Percentiles rank a stretch among this genome's conserved stretches.
These are phyloP conservation scores for Hypercompe scribonia DNA, from an alignment of 2,888 invertebrate species.

Conservation along the genomic window DNA sequence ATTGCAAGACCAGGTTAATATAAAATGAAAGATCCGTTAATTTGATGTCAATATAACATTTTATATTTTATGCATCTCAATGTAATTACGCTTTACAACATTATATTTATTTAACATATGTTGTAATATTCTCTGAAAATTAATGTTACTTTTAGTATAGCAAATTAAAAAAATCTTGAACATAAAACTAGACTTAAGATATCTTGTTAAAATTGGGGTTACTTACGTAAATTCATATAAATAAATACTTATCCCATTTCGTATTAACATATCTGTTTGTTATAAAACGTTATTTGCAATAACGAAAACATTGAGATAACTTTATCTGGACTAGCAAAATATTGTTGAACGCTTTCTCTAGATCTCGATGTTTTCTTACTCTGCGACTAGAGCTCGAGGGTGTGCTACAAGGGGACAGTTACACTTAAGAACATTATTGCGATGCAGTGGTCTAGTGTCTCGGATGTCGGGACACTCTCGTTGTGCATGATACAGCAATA, in stretches of 20 bases:
- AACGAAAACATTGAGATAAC: conserved; percentile 26
- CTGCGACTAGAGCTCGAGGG: conserved; percentile 47
- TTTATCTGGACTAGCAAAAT: conserved; percentile 39
- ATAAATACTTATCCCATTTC: conserved; percentile 13
- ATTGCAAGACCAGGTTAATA: not conserved
- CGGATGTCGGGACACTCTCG: conserved; percentile 58
- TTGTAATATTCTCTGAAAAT: not conserved
- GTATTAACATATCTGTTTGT: conserved; percentile 12
- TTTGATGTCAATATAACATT: not conserved
- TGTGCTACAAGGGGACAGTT: conserved; percentile 59
- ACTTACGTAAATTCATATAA: not conserved
- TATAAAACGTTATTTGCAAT: conserved; percentile 19
- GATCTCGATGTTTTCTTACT: conserved; percentile 40
- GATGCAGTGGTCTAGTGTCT: conserved; percentile 60
- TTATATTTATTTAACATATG: not conserved
- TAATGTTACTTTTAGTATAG: not conserved
- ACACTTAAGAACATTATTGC: conserved; percentile 74
- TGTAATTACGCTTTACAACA: not conserved
- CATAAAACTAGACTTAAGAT: not conserved
- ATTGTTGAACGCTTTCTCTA: conserved; percentile 27
- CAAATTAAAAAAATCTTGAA: not conserved
- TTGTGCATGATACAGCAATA: conserved; percentile 69
- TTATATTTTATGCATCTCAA: not conserved
- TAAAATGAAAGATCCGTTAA: not conserved
- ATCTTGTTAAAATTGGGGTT: conserved; percentile 4